A percentile compares a stretch with the other conserved stretches of the same genome.
These are phyloP conservation scores for Apogon talboti DNA, from an alignment of 2,797 vertebrate species.

Conservation along the genomic window DNA sequence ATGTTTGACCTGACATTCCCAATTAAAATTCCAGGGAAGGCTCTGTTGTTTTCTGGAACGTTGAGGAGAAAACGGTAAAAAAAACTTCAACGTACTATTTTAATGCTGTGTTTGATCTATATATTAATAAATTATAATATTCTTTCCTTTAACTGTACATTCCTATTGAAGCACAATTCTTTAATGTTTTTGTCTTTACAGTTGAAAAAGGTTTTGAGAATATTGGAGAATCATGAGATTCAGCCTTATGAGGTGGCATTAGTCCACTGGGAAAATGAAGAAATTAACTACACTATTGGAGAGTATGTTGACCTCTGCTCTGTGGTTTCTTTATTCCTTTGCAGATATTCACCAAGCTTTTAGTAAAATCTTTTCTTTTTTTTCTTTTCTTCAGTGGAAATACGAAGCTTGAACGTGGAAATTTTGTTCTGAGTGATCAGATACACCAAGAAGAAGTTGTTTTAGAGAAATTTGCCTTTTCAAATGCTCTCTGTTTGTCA, in stretches of 20 bases:
- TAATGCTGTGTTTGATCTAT: neutral
- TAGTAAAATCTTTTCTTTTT: neutral
- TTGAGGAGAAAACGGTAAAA: slow-evolving; percentile 94
- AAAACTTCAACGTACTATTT: slow-evolving; percentile 23
- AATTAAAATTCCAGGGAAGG: slow-evolving; percentile 89
- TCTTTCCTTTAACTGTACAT: neutral
- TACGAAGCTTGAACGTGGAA: slow-evolving; percentile 92
- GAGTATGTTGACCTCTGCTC: slow-evolving; percentile 80
- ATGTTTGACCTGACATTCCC: slow-evolving; percentile 18
- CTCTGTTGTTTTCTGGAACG: slow-evolving; percentile 97
- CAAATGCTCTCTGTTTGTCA: slow-evolving; percentile 95
- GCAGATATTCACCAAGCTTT: neutral
- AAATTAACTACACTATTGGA: slow-evolving; percentile 90
- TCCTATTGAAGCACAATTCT: neutral
- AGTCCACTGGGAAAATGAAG: slow-evolving; percentile 98
- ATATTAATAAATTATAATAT: neutral
- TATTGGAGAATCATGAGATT: slow-evolving; percentile 93
- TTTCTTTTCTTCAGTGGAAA: slow-evolving; percentile 84
- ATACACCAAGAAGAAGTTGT: slow-evolving; percentile 86
- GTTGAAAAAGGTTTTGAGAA: slow-evolving; percentile 89
- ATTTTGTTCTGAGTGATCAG: slow-evolving; percentile 88
- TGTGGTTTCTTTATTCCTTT: neutral
- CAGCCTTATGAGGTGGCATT: slow-evolving; percentile 95
- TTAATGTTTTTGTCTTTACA: slow-evolving; percentile 52
- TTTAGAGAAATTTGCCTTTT: slow-evolving; percentile 97